phyloP scores from a whole-genome alignment of 2,113 vertebrate genomes.

The Brachypodius melanocephalos region DNA sequence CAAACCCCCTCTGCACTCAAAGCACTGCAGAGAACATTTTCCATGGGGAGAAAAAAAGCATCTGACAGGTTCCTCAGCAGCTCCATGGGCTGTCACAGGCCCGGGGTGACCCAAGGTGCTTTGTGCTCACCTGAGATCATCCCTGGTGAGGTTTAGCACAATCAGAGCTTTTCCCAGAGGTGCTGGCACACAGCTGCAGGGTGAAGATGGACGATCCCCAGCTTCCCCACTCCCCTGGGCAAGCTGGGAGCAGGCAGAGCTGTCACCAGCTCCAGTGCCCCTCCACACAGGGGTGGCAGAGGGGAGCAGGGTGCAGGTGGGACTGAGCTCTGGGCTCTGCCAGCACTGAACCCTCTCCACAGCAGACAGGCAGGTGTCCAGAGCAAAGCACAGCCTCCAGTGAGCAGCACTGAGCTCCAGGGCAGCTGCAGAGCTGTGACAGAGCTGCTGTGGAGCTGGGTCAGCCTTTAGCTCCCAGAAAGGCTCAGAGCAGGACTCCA shows the following conservation, averaged over 20 bases:
- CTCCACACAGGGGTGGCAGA: neutral
- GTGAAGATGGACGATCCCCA: neutral
- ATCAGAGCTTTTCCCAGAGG: neutral
- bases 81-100: neutral
- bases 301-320: neutral
- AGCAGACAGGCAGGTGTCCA: neutral
- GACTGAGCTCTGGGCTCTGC: neutral
- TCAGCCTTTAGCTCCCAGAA: neutral
- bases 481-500: neutral
- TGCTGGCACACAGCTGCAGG: neutral
- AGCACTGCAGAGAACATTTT: neutral
- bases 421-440: neutral
- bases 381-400: neutral
- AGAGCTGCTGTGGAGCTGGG: neutral
- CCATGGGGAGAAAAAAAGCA: rapidly evolving
- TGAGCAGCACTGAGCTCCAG: neutral
- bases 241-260: neutral
- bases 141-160: rapidly evolving
- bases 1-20: neutral
- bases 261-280: neutral
- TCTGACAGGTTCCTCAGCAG: neutral
- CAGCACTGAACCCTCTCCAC: rapidly evolving
- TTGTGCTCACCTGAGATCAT: neutral
- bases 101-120: neutral
- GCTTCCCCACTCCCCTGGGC: rapidly evolving